Evolutionary conservation across 2,888 invertebrate species (phyloP).

Genomic region (Electrophaes corylata): DNA sequence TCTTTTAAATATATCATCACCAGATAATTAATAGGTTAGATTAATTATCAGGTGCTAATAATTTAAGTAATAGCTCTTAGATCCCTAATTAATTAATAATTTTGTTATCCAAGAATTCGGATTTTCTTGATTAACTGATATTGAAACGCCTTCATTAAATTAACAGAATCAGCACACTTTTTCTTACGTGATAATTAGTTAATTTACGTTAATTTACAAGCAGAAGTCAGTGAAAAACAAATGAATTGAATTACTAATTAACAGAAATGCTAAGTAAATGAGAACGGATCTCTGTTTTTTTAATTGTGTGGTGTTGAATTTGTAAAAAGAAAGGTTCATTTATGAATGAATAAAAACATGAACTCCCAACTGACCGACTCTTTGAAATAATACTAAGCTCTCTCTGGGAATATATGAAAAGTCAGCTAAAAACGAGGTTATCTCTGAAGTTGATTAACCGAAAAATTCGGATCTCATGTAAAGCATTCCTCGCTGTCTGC

Average conservation of each 20-base stretch:
- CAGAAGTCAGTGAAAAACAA: constrained; percentile 29
- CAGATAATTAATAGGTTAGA: background rate
- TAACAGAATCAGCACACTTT: background rate
- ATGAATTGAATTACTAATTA: constrained; percentile 52
- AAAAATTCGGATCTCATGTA: constrained; percentile 26
- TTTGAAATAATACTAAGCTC: background rate
- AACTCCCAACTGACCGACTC: background rate
- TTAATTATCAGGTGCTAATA: background rate
- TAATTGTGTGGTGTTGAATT: background rate
- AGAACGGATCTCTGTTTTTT: constrained; percentile 26
- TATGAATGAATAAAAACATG: background rate
- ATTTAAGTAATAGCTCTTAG: background rate
- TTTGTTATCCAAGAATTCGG: background rate
- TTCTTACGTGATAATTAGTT: constrained; percentile 18
- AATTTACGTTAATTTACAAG: constrained; percentile 20
- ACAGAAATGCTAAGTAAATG: constrained; percentile 50
- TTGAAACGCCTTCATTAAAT: too few relatives aligned
- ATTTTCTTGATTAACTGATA: too few relatives aligned
- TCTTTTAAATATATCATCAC: too few relatives aligned
- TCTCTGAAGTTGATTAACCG: constrained; percentile 19
- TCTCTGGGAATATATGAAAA: background rate
- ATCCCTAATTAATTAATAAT: background rate
- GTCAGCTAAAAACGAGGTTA: background rate
- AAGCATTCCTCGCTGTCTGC: constrained; percentile 14
- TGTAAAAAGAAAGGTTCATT: background rate